phyloP scores from a whole-genome alignment of 2,797 vertebrate species.

The Danio tinwini region DNA sequence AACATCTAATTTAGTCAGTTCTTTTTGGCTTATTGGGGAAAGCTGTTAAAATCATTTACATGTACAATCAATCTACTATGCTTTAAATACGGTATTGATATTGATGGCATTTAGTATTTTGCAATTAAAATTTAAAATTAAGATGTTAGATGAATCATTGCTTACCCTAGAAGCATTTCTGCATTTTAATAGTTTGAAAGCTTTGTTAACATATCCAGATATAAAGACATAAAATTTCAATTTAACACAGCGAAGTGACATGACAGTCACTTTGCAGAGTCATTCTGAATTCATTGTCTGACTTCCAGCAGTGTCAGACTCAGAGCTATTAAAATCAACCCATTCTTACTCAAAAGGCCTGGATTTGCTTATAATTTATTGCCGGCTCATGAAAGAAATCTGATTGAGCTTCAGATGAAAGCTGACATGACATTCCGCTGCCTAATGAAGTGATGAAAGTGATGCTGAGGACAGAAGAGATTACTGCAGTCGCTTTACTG shows the following conservation, averaged over 20 bases:
- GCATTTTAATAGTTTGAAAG: conserved; percentile 1
- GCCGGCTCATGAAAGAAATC: conserved; percentile 26
- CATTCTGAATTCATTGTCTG: conserved; percentile 26
- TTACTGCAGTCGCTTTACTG: not conserved
- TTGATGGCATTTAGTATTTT: not conserved
- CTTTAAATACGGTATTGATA: not conserved
- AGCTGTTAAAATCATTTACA: no score
- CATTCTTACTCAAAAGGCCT: conserved; percentile 3
- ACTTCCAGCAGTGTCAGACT: conserved; percentile 34
- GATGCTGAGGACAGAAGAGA: conserved; percentile 14
- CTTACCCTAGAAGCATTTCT: not conserved
- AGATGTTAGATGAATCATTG: not conserved
- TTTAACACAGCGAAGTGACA: conserved; percentile 3
- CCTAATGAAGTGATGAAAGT: conserved; percentile 28
- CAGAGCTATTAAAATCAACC: conserved; percentile 43
- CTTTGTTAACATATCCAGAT: not conserved
- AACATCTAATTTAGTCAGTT: not conserved
- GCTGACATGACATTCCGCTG: conserved; percentile 29
- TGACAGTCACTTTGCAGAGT: conserved; percentile 8
- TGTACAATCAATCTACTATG: no score
- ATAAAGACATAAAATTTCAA: not conserved
- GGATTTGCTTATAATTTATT: conserved; percentile 10
- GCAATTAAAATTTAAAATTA: not conserved
- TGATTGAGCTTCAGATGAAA: conserved; percentile 49
- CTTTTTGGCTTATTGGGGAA: not conserved